Base-by-base conservation (phyloP, 2,113 vertebrate genomes). In the Phylloscopus trochiloides region DNA sequence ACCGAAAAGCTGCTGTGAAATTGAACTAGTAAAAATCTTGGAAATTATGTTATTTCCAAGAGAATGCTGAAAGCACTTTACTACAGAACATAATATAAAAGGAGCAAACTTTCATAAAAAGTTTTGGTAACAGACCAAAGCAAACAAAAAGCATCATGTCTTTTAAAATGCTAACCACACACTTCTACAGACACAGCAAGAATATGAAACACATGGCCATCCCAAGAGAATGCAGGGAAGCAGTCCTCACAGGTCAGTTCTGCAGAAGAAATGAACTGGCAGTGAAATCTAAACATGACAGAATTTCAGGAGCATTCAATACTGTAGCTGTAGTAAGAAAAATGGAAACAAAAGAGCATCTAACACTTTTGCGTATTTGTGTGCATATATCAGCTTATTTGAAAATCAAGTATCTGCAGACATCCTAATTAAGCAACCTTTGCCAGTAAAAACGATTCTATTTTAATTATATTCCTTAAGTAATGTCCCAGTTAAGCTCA, bases 391-490 rank as follows among this genome's bases (percentile, higher is more conserved):
- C 51, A 66, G 21, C 26, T 80, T 86, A 38, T 74, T 24, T 80
- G 78, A 83, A 88, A 81, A 92, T 76, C 36, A 81, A 70, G 16
- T 90, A 86, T 66, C 66, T 88, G 51, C 51, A 88, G 38, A 58
- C 42, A 90, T 83, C 24, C 47, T 88, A 88, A 83, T 74, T 66
- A 92, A 85, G 47, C 45, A 83, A 51, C 14, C 17, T 70, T 42
- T 80, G 42, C 59, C 78, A 93, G 42, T 38, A 82, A 76, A 78
- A 90, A 65, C 17, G 66, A 88, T 61, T 76, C 12, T 38, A 51
- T 66, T 92, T 86, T 92, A 76, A 94, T 80, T 70, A 63, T 80
- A 90, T 59, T 93, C 38, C 50, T 70, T 70, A 68, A 90, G 45
- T 82, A 82, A 90, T 42, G 51, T 54, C 57, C 62, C 88, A 38